Percentiles rank a stretch among this genome's conserved stretches.
Conservation (phyloP, 2,113 vertebrate species). For the Bostrychus sinensis region DNA sequence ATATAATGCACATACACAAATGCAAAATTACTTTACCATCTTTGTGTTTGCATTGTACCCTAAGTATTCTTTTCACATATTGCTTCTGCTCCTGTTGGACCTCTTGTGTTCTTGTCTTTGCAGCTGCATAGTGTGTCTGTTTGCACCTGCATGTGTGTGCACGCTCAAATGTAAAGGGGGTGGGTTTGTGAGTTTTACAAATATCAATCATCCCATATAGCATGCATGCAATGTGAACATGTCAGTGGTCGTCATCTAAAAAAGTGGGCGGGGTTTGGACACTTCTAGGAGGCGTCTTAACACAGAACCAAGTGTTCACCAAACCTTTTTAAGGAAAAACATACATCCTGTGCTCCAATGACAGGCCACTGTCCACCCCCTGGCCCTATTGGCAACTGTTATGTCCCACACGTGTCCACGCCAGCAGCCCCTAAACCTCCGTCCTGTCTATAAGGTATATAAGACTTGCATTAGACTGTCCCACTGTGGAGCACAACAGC, state of each 20-base stretch:
- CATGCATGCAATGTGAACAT: constrained; percentile 30
- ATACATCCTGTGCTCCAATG: constrained; percentile 43
- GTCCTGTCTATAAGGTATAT: constrained; percentile 53
- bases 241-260: constrained; percentile 10
- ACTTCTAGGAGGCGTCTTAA: constrained; percentile 11
- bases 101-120: constrained; percentile 15
- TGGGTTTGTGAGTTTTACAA: constrained; percentile 1
- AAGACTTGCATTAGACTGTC: constrained; percentile 35
- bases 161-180: not conserved
- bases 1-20: not conserved
- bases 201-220: constrained; percentile 4
- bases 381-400: constrained; percentile 25
- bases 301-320: constrained; percentile 23
- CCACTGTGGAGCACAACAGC: constrained; percentile 1
- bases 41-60: not conserved
- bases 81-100: constrained; percentile 11
- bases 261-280: constrained; percentile 22
- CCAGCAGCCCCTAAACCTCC: constrained; percentile 21
- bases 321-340: constrained; percentile 64
- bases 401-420: constrained; percentile 15
- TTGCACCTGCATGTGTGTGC: not conserved
- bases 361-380: constrained; percentile 24
- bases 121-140: constrained; percentile 7
- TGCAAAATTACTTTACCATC: not conserved
- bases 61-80: not conserved